Percentiles rank a stretch among this genome's conserved stretches.
These are phyloP conservation scores for Lithobates pipiens DNA, from an alignment of 2,797 vertebrate genomes.

Conservation along the genomic window DNA sequence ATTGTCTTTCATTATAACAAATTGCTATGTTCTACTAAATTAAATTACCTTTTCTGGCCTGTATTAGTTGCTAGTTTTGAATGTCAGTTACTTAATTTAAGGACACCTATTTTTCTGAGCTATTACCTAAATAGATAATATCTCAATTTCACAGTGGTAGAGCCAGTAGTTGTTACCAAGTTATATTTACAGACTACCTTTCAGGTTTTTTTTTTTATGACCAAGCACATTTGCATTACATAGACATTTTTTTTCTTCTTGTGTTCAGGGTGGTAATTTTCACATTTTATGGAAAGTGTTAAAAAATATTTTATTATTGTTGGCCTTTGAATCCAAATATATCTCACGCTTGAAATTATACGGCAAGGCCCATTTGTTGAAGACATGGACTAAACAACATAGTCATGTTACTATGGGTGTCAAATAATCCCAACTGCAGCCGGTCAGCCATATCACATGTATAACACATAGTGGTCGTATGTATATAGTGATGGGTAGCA, in stretches of 20 bases:
- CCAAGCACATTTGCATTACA: too few species aligned
- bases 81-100: slow-evolving; percentile 12
- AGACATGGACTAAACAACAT: too few species aligned
- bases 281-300: background rate
- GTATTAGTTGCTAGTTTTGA: slow-evolving; percentile 6
- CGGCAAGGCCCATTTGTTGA: too few species aligned
- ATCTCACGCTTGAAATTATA: too few species aligned
- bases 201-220: background rate
- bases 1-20: slow-evolving; percentile 49
- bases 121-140: background rate
- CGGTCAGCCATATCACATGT: too few species aligned
- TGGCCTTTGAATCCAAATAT: too few species aligned
- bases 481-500: too few species aligned
- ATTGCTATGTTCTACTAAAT: slow-evolving; percentile 37
- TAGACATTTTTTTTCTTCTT: background rate
- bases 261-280: background rate
- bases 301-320: too few species aligned
- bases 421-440: too few species aligned
- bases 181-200: background rate
- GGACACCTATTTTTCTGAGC: background rate
- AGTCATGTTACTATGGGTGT: too few species aligned
- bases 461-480: too few species aligned
- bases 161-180: background rate
- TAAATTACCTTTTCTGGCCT: slow-evolving; percentile 14
- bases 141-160: background rate